Percentiles rank a stretch among this genome's conserved stretches.
Evolutionary conservation across 2,113 vertebrate genomes (phyloP).

Genomic region (Mungos mungo): DNA sequence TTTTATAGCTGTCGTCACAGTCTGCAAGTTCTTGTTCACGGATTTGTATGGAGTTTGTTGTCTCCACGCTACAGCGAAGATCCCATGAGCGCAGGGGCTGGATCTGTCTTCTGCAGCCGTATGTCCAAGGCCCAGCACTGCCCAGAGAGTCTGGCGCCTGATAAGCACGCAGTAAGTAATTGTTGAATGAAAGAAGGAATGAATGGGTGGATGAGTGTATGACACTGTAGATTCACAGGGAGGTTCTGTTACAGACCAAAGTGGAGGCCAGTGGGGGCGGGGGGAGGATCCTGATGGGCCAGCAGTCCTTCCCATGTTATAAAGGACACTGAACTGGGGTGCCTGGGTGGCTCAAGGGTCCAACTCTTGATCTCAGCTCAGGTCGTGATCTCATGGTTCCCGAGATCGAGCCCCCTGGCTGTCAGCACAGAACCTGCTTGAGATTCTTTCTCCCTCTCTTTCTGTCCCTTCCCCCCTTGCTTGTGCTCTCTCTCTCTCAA

Average conservation of each 20-base stretch:
- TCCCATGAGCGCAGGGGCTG: neutral
- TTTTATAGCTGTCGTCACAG: neutral
- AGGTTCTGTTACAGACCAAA: neutral
- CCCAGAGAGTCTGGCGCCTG: neutral
- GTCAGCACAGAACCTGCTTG: no score
- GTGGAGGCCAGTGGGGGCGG: neutral
- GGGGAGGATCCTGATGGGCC: neutral
- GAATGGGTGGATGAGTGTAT: neutral
- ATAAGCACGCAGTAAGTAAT: neutral
- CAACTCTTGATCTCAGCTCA: no score
- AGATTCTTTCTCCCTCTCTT: no score
- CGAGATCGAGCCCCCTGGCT: no score
- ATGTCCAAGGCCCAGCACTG: neutral
- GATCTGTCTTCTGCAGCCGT: neutral
- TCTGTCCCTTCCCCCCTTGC: no score
- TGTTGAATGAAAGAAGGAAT: neutral
- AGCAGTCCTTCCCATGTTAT: neutral
- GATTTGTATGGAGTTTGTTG: neutral
- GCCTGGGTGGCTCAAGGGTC: no score
- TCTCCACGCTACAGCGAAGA: neutral
- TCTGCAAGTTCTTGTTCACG: neutral
- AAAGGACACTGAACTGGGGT: neutral
- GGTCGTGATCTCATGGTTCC: no score
- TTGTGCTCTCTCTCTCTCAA: no score
- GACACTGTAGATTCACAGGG: neutral